Conservation (phyloP, 2,113 vertebrate species). For the Zootoca vivipara region DNA sequence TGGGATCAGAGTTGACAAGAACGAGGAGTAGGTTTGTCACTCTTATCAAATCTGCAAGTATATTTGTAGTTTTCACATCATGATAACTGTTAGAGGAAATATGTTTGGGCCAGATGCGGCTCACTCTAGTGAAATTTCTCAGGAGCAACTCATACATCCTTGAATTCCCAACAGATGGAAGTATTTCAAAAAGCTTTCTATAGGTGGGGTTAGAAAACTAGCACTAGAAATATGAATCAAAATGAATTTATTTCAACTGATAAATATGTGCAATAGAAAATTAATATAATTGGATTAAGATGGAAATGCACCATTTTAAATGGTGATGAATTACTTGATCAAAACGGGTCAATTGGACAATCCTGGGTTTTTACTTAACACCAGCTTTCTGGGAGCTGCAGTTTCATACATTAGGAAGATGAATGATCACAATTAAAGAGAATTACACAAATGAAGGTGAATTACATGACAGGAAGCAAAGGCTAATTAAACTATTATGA, state of each 20-base stretch:
- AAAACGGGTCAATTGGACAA: neutral
- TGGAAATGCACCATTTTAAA: neutral
- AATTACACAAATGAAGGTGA: slow-evolving; percentile 28
- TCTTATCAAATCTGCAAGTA: neutral
- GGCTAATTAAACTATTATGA: slow-evolving; percentile 41
- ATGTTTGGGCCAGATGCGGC: no score
- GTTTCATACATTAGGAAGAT: slow-evolving; percentile 23
- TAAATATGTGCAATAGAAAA: neutral
- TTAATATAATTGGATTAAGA: slow-evolving; percentile 2
- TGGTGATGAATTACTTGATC: neutral
- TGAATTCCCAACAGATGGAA: neutral
- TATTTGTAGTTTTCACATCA: neutral
- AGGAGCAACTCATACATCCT: neutral
- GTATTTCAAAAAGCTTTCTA: neutral
- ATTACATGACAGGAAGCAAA: slow-evolving; percentile 42
- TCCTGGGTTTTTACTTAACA: neutral
- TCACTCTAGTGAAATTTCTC: neutral
- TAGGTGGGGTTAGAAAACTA: neutral
- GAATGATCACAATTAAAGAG: slow-evolving; percentile 34
- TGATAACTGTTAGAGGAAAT: no score
- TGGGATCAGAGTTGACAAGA: neutral
- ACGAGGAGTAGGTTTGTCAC: neutral
- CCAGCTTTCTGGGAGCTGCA: neutral
- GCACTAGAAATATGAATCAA: neutral
- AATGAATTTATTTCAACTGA: neutral